Conservation (phyloP, 2,888 invertebrate species). For the Calliopum simillimum region DNA sequence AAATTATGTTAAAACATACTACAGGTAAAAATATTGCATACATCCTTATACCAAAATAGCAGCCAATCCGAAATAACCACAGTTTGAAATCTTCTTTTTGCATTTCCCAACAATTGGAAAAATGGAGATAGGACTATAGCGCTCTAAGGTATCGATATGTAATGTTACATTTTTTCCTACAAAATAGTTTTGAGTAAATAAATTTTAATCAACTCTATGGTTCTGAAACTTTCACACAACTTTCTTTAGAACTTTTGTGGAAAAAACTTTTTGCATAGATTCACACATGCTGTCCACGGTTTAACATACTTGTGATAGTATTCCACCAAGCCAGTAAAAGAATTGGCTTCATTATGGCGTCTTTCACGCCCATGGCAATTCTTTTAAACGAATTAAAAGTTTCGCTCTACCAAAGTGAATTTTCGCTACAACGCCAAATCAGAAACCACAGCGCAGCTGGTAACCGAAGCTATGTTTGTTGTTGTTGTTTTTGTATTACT, state of each 20-base stretch:
- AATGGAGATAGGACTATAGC: no score
- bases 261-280: conserved; percentile 22
- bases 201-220: conserved; percentile 12
- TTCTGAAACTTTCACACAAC: conserved; percentile 9
- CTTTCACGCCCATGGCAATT: conserved; percentile 37
- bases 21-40: no score
- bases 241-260: not conserved
- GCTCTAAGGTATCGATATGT: no score
- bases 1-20: no score
- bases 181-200: conserved; percentile 17
- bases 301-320: not conserved
- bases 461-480: not conserved
- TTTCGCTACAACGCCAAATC: not conserved
- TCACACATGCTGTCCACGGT: not conserved
- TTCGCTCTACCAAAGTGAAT: conserved; percentile 33
- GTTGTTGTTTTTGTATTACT: conserved; percentile 2
- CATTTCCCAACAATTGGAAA: no score
- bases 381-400: conserved; percentile 45
- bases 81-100: no score
- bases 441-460: conserved; percentile 19
- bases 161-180: no score
- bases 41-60: no score
- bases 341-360: conserved; percentile 48
- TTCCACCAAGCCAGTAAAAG: conserved; percentile 22
- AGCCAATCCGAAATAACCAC: no score